Conservation (phyloP, 1,140 invertebrate genomes). For the Pseudobourletiella spinata region DNA sequence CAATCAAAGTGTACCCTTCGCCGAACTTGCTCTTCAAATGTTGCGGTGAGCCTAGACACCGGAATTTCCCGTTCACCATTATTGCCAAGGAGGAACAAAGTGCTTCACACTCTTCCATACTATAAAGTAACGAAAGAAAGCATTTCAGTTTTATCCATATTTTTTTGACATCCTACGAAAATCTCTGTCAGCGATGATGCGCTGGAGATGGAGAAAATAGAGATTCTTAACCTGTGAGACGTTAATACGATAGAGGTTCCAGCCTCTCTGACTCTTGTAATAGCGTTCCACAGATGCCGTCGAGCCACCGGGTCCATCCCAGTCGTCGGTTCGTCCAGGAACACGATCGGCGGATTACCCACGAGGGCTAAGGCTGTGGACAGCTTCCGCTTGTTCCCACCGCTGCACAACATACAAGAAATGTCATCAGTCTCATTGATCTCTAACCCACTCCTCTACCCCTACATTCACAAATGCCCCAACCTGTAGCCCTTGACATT, state of each 20-base stretch:
- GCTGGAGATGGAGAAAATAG: too few species aligned
- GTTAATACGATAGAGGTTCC: constrained; percentile 67
- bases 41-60: constrained; percentile 46
- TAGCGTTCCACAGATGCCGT: constrained; percentile 65
- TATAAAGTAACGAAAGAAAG: constrained; percentile 9
- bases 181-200: too few species aligned
- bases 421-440: neutral
- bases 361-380: constrained; percentile 86
- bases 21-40: constrained; percentile 52
- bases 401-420: constrained; percentile 50
- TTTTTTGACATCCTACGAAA: neutral
- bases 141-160: neutral
- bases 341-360: constrained; percentile 78
- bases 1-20: constrained; percentile 48
- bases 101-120: constrained; percentile 50
- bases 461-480: constrained; percentile 27
- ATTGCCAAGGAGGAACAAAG: constrained; percentile 46
- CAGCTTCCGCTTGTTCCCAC: constrained; percentile 90
- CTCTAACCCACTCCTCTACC: neutral
- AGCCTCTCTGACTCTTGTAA: constrained; percentile 50
- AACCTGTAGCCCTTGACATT: constrained; percentile 47
- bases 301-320: constrained; percentile 75
- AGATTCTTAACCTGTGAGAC: constrained; percentile 66
- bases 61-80: constrained; percentile 48
- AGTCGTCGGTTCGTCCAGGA: constrained; percentile 59